Base-by-base conservation (phyloP, 2,797 vertebrate genomes). In the Rhinophrynus dorsalis region DNA sequence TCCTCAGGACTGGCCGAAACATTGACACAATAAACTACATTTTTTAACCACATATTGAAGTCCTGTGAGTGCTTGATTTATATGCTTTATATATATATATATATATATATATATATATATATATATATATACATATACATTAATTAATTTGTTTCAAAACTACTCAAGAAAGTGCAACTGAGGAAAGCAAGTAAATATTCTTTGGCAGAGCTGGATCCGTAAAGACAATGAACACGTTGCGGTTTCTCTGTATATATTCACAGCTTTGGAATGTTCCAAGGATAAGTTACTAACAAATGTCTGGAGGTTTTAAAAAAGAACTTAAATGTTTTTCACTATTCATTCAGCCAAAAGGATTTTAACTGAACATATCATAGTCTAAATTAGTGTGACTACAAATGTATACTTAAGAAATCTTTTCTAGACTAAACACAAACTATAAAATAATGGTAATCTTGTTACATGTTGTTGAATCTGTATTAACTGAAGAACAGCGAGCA, bases 261-360 rank as follows among this genome's bases (percentile, higher is more conserved):
- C 21, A 27, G 13, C 21, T 20, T 5, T 40, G 55, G 55, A 42
- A 42, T 58, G 24, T 58, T 42, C 35, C 35, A 42, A 42, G 35
- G 54, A 40, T 58, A 58, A 40, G 40, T 58, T 58, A 40, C 55
- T 40, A 58, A 23, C 55, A 42, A 37, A 57, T n/a, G 32, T n/a
- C 32, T 37, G 18, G 32, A 38, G 30, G 17, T 2, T 37, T 21
- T 13, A 57, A 57, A 38, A 37, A 13, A 11, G 33, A 37, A 10
- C 3, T 30, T 56, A 18, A 26, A 26, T 17, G 2, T n/a, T 30
- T 30, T 32, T 18, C 15, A 40, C 37, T 30, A 15, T 52, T 33
- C 6, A 52, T 2, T 9, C 23, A 51, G 20, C 20, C 23, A 50
- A 26, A 50, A 26, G 2, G 9, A 1, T 26, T 44, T 44, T 13